Base-by-base conservation (phyloP, 2,888 invertebrate genomes). In the Hyalella azteca region DNA sequence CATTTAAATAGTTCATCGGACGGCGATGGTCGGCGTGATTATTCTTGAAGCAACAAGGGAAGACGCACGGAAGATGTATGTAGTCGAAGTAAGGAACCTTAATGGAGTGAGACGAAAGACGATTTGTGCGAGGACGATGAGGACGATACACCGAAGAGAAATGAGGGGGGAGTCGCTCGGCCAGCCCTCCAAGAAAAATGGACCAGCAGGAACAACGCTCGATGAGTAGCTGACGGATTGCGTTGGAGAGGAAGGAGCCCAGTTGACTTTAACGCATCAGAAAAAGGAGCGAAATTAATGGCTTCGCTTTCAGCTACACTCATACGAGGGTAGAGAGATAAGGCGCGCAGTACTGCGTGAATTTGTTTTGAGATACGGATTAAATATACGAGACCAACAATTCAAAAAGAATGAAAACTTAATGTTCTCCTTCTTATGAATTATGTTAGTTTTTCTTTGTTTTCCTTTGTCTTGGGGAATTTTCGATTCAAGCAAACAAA, bases 61-160 rank as follows among this genome's bases (percentile, higher is more conserved):
- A 66, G 66, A 66, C 66, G 66, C 36, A 36, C 36, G 36, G 29
- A 75, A 75, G 75, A 75, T 75, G 45, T 75, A 75, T 75, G 75
- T 75, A 75, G 75, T 45, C 40, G 75, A 75, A 75, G 45, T 75
- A 75, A 75, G 75, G 75, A 75, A 75, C 75, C 75, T 75, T 75
- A 75, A 75, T 75, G 75, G 75, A 75, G 75, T 45, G 75, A 75
- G 45, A 75, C 75, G 75, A 75, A 75, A 75, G 45, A 29, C 75
- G 75, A 75, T 75, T 75, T 75, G 75, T 75, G 75, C 45, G 75
- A 75, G 75, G 75, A 75, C 66, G 66, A 66, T 66, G 75, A 75
- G 75, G 75, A 75, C 66, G 66, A 66, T 66, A 66, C 66, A 66
- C 66, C 66, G 66, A 66, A 66, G 66, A 66, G 66, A 66, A 66